These are phyloP conservation scores for Tipula helvola DNA, from an alignment of 2,888 invertebrate species.

Conservation along the genomic window DNA sequence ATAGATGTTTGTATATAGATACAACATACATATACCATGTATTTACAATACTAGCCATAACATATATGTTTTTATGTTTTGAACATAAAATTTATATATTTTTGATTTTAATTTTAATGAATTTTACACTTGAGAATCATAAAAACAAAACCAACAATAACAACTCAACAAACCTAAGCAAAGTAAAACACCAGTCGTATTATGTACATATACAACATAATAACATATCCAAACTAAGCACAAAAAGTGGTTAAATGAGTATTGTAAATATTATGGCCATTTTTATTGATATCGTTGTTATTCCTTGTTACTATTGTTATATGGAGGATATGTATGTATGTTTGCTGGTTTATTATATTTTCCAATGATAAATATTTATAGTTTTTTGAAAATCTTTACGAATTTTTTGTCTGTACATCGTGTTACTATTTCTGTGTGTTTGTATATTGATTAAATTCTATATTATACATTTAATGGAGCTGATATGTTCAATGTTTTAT, in stretches of 20 bases:
- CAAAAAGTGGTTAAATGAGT: neutral
- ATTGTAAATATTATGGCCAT: neutral
- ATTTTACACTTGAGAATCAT: neutral
- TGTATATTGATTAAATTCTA: neutral
- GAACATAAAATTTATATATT: neutral
- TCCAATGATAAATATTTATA: neutral
- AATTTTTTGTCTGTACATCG: neutral
- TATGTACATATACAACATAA: neutral
- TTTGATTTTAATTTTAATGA: conserved; percentile 4
- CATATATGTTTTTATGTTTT: neutral
- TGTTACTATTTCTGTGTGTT: neutral
- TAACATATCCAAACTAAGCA: neutral
- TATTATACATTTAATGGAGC: neutral
- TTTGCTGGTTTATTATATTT: neutral
- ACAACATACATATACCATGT: neutral
- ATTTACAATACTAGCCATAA: neutral
- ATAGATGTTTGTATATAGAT: neutral
- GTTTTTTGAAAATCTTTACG: neutral
- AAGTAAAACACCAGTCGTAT: neutral
- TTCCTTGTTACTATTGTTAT: neutral
- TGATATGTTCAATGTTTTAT: neutral
- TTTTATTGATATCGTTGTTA: neutral
- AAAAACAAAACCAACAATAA: neutral
- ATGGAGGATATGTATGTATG: neutral
- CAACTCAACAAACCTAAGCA: neutral